Base-by-base conservation (phyloP, 30 jellyfish, hydroid and myxozoan species). In the Cassiopea xamachana region DNA sequence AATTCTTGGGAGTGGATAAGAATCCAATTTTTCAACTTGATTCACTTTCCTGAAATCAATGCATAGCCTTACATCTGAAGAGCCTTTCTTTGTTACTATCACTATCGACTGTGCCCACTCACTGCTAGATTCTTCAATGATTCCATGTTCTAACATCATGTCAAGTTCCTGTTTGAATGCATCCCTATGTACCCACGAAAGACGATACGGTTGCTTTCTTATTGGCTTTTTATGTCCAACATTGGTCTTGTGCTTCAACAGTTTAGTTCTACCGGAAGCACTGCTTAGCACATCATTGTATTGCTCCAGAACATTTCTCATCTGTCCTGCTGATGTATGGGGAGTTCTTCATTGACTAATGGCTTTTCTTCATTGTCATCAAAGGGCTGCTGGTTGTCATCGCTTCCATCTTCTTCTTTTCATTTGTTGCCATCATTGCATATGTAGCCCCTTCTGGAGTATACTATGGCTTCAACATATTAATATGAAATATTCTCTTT, bases 381-480 rank as follows among this genome's bases (percentile, higher is more conserved):
- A 51, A 51, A 51, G 4, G 64, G 64, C 64, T 51, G 64, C 9
- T 4, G 64, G 64, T 2, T 51, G 64, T 51, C 64, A 2, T 51
- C 64, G 9, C 9, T 9, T 51, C 64, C 64, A 2, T 51, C 8
- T 51, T 51, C 9, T 51, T 9, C 64, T 9, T 51, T 51, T 4
- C 64, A 51, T 51, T 9, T 51, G 9, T 9, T 2, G 64, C 9
- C 9, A 9, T 51, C 64, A 69, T 69, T 4, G 48, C 6, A 43
- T 69, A 69, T 2, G 7, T 69, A n/a, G 48, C 78, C 7, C 14
- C 16, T 17, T 16, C 78, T 3, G 5, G 4, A 7, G 78, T 69
- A 69, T 69, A 43, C 48, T 14, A 16, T 69, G 78, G 78, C 6
- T 59, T 79, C 80, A 79, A 50, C 88, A 79, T 51, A 49, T 79